phyloP scores from a whole-genome alignment of 2,888 invertebrate genomes.

The Hybos culiciformis region DNA sequence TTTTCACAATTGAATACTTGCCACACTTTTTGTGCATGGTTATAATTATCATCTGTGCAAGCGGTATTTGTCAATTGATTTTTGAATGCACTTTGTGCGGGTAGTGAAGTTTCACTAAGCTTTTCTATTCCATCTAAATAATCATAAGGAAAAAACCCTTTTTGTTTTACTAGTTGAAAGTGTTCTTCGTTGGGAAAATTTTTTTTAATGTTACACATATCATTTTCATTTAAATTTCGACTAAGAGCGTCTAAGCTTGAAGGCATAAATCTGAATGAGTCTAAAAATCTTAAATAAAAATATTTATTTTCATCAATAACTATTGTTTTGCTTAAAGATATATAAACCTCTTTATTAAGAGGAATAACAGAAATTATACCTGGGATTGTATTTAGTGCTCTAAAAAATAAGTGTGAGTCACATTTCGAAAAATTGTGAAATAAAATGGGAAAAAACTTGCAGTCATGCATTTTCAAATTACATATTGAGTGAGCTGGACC shows the following conservation, averaged over 20 bases:
- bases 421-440: slow-evolving; percentile 20
- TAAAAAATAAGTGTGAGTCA: slow-evolving; percentile 22
- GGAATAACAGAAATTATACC: neutral
- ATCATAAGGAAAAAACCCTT: slow-evolving; percentile 24
- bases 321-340: slow-evolving; percentile 20
- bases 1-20: slow-evolving; percentile 19
- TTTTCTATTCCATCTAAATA: slow-evolving; percentile 16
- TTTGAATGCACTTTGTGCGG: slow-evolving; percentile 14
- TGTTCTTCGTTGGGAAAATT: neutral
- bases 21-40: slow-evolving; percentile 25
- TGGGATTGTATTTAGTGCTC: slow-evolving; percentile 13
- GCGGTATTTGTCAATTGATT: slow-evolving; percentile 15
- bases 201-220: neutral
- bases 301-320: slow-evolving; percentile 3
- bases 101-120: slow-evolving; percentile 14
- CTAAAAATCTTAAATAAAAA: slow-evolving; percentile 11
- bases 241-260: slow-evolving; percentile 5
- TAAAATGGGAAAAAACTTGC: slow-evolving; percentile 15
- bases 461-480: slow-evolving; percentile 15
- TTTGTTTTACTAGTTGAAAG: slow-evolving; percentile 16
- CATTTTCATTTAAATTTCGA: neutral
- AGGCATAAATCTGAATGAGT: slow-evolving; percentile 7
- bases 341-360: slow-evolving; percentile 20
- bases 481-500: slow-evolving; percentile 19
- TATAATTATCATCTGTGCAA: slow-evolving; percentile 19